Base-by-base conservation (phyloP, 2,113 vertebrate species). In the Pimephales promelas region DNA sequence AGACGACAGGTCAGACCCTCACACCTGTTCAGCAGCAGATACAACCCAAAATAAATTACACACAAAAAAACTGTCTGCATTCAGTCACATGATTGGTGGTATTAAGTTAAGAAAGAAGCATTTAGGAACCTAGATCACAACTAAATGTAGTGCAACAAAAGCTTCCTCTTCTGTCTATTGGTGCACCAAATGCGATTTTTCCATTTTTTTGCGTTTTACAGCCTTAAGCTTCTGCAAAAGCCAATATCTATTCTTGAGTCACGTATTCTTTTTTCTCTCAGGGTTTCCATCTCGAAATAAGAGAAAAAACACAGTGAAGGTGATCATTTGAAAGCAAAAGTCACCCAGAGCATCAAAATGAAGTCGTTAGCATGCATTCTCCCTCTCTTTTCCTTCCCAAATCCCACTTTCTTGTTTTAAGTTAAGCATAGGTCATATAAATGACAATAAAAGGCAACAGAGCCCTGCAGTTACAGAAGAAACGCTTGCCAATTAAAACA, bases 1-100 rank as follows among this genome's bases (percentile, higher is more conserved):
- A 83, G 70, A 47, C 6, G 45, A 68, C 61, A 36, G 40, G 59
- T 61, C 28, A 74, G 64, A 26, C 49, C 10, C 70, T 40, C 28
- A 54, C 59, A 85, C 80, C 80, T 83, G 83, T 85, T 79, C 2
- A 24, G 24, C 61, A 16, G 34, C 28, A 43, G 18, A 70, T 36
- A 49, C 26, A 52, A n/a, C 47, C 49, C 36, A 74, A 52, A 24
- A 36, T 10, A n/a, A 34, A 40, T 34, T 9, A 73, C 45, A 70
- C 8, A 72, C n/a, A 40, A 1, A 43, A 73, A 73, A 49, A 24
- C 14, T 9, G 1, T 54, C 52, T 22, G 31, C 70, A 74, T 57
- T 43, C 49, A n/a, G 26, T 79, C 49, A 47, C 34, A 54, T 70
- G 9, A 56, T 24, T 73, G 26, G 11, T 3, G 13, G 22, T 52